phyloP scores from a whole-genome alignment of 2,113 vertebrate species.

The Brachyistius frenatus region DNA sequence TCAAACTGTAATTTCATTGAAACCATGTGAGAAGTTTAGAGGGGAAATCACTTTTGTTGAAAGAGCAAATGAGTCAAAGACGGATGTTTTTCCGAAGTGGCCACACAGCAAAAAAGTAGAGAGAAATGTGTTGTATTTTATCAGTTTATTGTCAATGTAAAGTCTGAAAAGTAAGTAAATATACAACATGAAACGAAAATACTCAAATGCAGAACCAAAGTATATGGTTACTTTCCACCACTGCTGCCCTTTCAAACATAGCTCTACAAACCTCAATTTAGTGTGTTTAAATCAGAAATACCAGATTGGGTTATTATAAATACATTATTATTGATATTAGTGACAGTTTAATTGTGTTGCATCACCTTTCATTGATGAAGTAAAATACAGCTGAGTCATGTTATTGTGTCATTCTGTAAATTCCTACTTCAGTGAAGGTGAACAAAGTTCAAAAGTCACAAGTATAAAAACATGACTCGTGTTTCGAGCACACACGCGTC shows the following conservation, averaged over 20 bases:
- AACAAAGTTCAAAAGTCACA: conserved; percentile 61
- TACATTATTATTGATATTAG: not conserved
- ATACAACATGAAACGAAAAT: too few species aligned
- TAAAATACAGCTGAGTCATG: conserved; percentile 1
- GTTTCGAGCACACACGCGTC: not conserved
- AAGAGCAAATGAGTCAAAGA: not conserved
- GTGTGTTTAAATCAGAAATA: too few species aligned
- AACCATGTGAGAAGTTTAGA: not conserved
- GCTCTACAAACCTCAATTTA: too few species aligned
- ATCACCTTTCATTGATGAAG: not conserved
- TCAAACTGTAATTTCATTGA: not conserved
- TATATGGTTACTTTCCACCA: too few species aligned
- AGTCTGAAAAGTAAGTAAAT: too few species aligned
- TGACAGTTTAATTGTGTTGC: not conserved
- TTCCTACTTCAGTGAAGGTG: conserved; percentile 5
- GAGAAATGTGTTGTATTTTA: too few species aligned
- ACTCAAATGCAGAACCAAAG: too few species aligned
- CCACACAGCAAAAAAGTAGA: not conserved
- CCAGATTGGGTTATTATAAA: too few species aligned
- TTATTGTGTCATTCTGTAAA: conserved; percentile 54
- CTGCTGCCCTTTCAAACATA: too few species aligned
- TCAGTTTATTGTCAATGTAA: too few species aligned
- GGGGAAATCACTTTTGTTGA: not conserved
- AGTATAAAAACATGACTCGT: conserved; percentile 44
- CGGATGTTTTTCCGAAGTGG: not conserved